phyloP scores from a whole-genome alignment of 1,140 invertebrate species.

The Drosophila sproati region DNA sequence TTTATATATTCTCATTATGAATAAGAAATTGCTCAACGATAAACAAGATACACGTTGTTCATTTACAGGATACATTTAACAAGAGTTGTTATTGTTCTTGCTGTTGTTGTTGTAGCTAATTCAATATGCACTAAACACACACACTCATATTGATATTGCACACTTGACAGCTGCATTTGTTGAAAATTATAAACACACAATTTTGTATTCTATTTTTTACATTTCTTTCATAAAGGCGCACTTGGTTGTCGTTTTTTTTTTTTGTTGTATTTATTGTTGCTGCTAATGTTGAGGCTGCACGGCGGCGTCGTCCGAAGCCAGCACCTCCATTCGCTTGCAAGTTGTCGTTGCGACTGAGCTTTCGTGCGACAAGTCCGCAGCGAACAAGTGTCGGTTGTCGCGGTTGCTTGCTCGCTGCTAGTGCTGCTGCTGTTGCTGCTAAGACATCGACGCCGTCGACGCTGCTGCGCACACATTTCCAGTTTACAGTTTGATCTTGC shows the following conservation, averaged over 20 bases:
- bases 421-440: conserved; percentile 2
- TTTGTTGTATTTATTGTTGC: conserved; percentile 35
- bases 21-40: conserved; percentile 4
- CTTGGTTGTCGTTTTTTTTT: conserved; percentile 34
- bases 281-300: conserved; percentile 59
- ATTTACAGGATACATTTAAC: conserved; percentile 63
- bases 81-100: conserved; percentile 24
- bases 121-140: conserved; percentile 38
- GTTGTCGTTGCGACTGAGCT: conserved; percentile 78
- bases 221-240: conserved; percentile 68
- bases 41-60: conserved; percentile 10
- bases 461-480: conserved; percentile 25
- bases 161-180: conserved; percentile 72
- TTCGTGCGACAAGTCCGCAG: conserved; percentile 56
- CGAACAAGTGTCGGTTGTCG: conserved; percentile 77
- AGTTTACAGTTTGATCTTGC: conserved; percentile 46
- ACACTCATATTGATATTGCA: conserved; percentile 25
- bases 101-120: conserved; percentile 22
- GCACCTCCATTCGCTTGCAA: conserved; percentile 79
- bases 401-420: conserved; percentile 14
- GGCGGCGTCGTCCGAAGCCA: conserved; percentile 70
- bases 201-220: conserved; percentile 41
- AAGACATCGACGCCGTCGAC: background rate
- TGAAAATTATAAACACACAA: conserved; percentile 60
- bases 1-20: conserved; percentile 2